Evolutionary conservation across 2,113 vertebrate genomes (phyloP).

Genomic region (Hassar affinis): DNA sequence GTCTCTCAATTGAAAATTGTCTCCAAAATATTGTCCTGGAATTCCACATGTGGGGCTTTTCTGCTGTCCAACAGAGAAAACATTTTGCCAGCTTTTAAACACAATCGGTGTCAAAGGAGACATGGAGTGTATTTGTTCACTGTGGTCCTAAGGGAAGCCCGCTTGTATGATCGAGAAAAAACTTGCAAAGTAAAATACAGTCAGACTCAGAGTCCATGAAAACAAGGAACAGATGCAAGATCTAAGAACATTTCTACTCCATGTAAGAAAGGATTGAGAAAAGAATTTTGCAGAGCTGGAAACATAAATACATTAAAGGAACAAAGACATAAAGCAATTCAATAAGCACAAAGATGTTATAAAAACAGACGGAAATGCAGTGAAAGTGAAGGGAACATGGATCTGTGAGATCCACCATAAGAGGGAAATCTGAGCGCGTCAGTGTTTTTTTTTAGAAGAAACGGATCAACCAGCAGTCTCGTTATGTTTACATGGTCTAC

Average conservation of each 20-base stretch:
- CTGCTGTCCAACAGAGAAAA: background rate
- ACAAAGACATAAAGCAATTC: slow-evolving; percentile 9
- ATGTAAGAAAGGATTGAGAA: background rate
- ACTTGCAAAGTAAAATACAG: slow-evolving; percentile 15
- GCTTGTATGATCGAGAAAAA: slow-evolving; percentile 12
- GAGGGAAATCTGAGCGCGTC: background rate
- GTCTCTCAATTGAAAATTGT: slow-evolving; percentile 12
- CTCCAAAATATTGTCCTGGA: slow-evolving; percentile 10
- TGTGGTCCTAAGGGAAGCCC: slow-evolving; percentile 36
- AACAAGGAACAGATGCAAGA: slow-evolving; percentile 7
- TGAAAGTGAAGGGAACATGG: background rate
- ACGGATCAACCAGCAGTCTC: background rate
- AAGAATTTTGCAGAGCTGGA: background rate
- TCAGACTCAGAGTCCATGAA: background rate
- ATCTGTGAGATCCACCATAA: background rate
- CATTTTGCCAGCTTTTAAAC: slow-evolving; percentile 25
- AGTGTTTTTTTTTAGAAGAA: slow-evolving; percentile 4
- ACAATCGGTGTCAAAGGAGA: slow-evolving; percentile 13
- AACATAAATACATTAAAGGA: slow-evolving; percentile 5
- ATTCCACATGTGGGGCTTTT: slow-evolving; percentile 9
- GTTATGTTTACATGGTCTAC: background rate
- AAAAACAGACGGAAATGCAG: background rate
- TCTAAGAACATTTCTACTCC: background rate
- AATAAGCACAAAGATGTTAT: background rate
- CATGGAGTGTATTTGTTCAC: background rate